Evolutionary conservation across 2,888 invertebrate species (phyloP), one percentile per base, ranked within the genome.

Genomic region (Chrysolina americana): DNA sequence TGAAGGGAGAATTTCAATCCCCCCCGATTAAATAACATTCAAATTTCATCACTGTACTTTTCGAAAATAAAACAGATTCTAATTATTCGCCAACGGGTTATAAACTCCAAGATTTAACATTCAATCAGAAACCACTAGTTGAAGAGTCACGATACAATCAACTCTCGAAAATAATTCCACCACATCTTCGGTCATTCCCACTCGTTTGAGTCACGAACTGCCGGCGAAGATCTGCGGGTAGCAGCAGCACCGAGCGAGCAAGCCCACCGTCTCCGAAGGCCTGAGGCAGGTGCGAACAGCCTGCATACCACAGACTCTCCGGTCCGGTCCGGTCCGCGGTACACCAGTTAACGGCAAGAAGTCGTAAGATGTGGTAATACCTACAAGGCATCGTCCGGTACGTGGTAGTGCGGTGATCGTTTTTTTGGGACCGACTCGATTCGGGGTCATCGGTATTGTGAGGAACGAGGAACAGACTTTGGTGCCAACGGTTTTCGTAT

Each of bases 281-380:
- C 48, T 3, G 15, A n/a, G 50, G 66, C 50, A 66, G 36, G 59
- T 59, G 59, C 15, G 36, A 28, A 36, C n/a, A 15, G 59, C 36
- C 23, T 28, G 48, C 66, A 66, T 66, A 50, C 66, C 66, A 10
- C 21, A 50, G n/a, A 6, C 17, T 65, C 65, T 23, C n/a, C n/a
- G 17, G 23, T 50, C 15, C n/a, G 19, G 48, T 23, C n/a, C n/a
- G 17, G 23, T 50, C 15, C n/a, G 19, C 36, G 59, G 28, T 66
- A 23, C 48, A 28, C 48, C 66, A 66, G 48, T 66, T 48, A 66
- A 66, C 66, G 17, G 28, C 66, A 48, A 66, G 66, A 21, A 66
- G 66, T 65, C 23, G 47, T 23, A 13, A 48, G 50, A 66, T 50
- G 66, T 50, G 59, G 66, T 66, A 36, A 66, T 28, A n/a, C n/a